Conservation (phyloP, 2,888 invertebrate species). For the Acleris literana region DNA sequence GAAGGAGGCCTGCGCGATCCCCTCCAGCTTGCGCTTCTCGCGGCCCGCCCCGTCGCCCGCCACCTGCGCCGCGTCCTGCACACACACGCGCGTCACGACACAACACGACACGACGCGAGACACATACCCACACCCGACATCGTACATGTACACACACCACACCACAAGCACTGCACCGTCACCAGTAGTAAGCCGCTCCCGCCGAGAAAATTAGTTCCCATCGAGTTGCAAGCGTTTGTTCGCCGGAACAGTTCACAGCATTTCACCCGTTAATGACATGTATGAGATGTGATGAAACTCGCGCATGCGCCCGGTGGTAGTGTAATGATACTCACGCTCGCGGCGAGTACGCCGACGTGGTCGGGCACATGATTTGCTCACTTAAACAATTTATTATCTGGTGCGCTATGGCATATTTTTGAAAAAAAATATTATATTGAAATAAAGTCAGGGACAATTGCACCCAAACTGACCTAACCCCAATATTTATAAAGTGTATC, state of each 20-base stretch:
- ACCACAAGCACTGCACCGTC: slow-evolving; percentile 40
- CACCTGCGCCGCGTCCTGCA: slow-evolving; percentile 64
- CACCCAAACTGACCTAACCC: too few species aligned
- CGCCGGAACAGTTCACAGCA: slow-evolving; percentile 31
- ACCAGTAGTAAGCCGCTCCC: slow-evolving; percentile 35
- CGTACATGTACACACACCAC: slow-evolving; percentile 39
- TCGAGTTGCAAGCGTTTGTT: slow-evolving; percentile 34
- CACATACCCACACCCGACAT: slow-evolving; percentile 44
- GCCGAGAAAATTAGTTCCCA: slow-evolving; percentile 36
- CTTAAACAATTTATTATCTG: too few species aligned
- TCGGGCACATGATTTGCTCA: too few species aligned
- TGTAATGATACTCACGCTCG: slow-evolving; percentile 11
- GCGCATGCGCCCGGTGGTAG: too few species aligned
- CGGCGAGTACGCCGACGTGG: too few species aligned
- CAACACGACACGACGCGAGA: slow-evolving; percentile 31
- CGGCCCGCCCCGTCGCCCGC: slow-evolving; percentile 78
- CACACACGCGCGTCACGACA: slow-evolving; percentile 56
- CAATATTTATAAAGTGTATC: too few species aligned
- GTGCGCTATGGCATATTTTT: too few species aligned
- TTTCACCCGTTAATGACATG: slow-evolving; percentile 30
- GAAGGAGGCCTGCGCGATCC: slow-evolving; percentile 84
- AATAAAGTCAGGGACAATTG: too few species aligned
- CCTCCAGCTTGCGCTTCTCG: slow-evolving; percentile 90
- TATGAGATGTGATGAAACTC: too few species aligned
- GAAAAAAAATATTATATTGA: too few species aligned